These are phyloP conservation scores for Grus americana DNA, from an alignment of 2,113 vertebrate genomes.

Conservation along the genomic window DNA sequence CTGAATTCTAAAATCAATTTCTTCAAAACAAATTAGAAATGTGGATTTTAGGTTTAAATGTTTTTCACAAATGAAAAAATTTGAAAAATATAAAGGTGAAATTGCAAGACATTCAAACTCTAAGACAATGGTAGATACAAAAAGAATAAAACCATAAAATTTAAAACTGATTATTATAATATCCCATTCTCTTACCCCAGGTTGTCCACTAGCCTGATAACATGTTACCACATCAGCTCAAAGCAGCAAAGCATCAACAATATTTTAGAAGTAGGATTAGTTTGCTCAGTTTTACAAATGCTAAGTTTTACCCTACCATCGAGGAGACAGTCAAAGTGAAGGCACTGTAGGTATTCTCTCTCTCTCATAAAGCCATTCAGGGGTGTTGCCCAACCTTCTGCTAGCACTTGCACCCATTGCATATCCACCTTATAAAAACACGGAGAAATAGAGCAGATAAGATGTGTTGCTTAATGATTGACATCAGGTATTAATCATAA, in stretches of 20 bases:
- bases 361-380: slow-evolving; percentile 98
- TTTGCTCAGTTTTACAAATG: neutral
- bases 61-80: neutral
- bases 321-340: slow-evolving; percentile 96
- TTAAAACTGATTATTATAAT: neutral
- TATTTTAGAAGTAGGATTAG: neutral
- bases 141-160: neutral
- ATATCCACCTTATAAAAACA: slow-evolving; percentile 87
- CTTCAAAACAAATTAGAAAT: neutral
- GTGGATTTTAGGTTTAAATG: neutral
- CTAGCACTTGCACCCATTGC: slow-evolving; percentile 99
- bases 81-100: neutral
- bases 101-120: neutral
- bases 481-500: neutral
- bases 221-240: neutral
- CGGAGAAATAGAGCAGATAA: neutral
- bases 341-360: slow-evolving; percentile 94
- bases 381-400: slow-evolving; percentile 98
- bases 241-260: neutral
- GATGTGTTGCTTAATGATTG: neutral
- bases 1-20: neutral
- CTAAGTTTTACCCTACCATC: slow-evolving; percentile 83
- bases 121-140: neutral
- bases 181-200: neutral
- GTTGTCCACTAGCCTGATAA: neutral